Evolutionary conservation across 2,113 vertebrate genomes (phyloP).

Genomic region (Eonycteris spelaea): DNA sequence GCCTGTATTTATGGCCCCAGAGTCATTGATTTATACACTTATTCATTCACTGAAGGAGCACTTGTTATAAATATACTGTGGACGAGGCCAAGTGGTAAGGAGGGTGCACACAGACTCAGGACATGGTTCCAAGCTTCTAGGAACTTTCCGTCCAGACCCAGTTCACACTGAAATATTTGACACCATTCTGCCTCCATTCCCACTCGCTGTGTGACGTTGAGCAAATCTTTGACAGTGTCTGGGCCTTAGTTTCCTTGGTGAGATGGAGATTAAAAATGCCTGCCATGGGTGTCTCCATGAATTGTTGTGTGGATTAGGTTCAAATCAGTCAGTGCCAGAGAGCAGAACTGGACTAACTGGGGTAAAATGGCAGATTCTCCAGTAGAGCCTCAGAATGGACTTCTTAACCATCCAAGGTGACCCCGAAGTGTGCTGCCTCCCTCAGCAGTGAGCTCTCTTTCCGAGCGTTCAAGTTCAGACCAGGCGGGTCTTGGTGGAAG

Average conservation of each 20-base stretch:
- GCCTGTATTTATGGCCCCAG: neutral
- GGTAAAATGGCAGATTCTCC: neutral
- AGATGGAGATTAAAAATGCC: neutral
- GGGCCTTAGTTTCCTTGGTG: neutral
- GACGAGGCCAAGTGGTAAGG: neutral
- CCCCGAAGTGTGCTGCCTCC: neutral
- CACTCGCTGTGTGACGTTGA: neutral
- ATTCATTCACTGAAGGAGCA: neutral
- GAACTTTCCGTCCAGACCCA: neutral
- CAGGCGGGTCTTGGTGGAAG: too few relatives aligned
- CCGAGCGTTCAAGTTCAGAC: too few relatives aligned
- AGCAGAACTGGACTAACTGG: neutral
- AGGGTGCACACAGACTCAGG: neutral
- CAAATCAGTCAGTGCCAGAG: neutral
- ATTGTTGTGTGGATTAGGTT: neutral
- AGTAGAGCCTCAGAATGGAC: neutral
- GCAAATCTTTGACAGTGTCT: neutral
- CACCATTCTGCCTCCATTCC: neutral
- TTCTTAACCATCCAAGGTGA: neutral
- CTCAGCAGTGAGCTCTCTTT: accelerated
- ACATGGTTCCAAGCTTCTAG: neutral
- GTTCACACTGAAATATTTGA: neutral
- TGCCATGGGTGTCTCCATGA: neutral
- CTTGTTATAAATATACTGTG: neutral
- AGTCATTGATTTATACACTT: neutral